Evolutionary conservation across 2,113 vertebrate genomes (phyloP), one percentile per base, ranked within the genome.

Genomic region (Limanda limanda): DNA sequence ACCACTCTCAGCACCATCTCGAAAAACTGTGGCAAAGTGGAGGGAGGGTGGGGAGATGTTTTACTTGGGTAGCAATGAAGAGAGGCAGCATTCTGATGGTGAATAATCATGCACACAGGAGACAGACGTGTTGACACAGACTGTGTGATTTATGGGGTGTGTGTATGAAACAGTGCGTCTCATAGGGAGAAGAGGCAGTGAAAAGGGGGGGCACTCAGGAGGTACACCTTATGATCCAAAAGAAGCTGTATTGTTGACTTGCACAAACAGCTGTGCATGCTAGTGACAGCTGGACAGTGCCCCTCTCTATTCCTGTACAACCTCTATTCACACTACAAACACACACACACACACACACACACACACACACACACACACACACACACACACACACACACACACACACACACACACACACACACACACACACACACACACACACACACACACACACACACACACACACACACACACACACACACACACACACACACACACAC

Each of bases 1-100:
- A 95, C 59, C 84, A 93, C 93, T 57, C 84, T 80, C 80, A 95
- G 90, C 71, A 90, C 86, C 74, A 82, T 94, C 71, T 91, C 78
- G 2, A 92, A 74, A 81, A 94, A 90, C 94, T 95, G 72, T 45
- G 21, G 45, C 10, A 27, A 69, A 31, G 52, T 58, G 25, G 9
- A 52, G 45, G 59, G 15, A 60, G 14, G 21, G 48, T 0, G 68
- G 64, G 65, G 55, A 87, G 27, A 17, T 13, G 52, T 57, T 74
- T 75, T 24, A 70, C 31, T 58, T 31, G 31, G 31, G 31, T 31
- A 31, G 31, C 31, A 31, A 31, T 31, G 6, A 31, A 31, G 31
- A 31, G 31, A 31, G 31, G 31, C 71, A 48, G 48, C 81, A 84
- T 85, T 68, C 58, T 69, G 61, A 56, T 62, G 58, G 37, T 18